Evolutionary conservation across 2,888 invertebrate genomes (phyloP).

Genomic region (Acrobasis suavella): DNA sequence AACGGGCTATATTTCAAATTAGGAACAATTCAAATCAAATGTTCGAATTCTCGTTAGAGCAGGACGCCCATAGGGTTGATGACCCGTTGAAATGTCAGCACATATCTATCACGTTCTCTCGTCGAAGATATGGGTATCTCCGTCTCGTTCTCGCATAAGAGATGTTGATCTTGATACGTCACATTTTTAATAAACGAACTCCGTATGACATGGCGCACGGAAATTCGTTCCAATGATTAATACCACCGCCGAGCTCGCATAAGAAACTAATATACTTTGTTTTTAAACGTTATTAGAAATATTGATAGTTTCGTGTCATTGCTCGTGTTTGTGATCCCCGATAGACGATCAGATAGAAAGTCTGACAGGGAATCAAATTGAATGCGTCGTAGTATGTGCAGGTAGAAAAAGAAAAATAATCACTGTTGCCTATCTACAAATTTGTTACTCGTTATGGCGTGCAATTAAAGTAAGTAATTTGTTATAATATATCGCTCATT

Average conservation of each 20-base stretch:
- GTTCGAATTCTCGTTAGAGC: constrained; percentile 81
- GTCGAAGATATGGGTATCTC: constrained; percentile 45
- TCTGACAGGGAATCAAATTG: constrained; percentile 68
- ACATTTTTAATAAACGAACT: constrained; percentile 82
- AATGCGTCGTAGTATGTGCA: constrained; percentile 63
- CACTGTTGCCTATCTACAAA: constrained; percentile 44
- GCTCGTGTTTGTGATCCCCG: constrained; percentile 75
- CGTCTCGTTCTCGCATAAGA: constrained; percentile 70
- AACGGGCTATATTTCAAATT: constrained; percentile 76
- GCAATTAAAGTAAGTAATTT: constrained; percentile 15
- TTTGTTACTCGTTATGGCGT: constrained; percentile 17
- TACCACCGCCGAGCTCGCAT: constrained; percentile 71
- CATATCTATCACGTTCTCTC: constrained; percentile 65
- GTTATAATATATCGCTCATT: constrained; percentile 25
- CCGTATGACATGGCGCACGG: constrained; percentile 79
- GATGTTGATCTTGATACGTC: constrained; percentile 83
- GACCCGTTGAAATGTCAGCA: constrained; percentile 81
- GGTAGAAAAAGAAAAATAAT: constrained; percentile 58
- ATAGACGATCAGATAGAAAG: constrained; percentile 79
- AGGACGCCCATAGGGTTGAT: constrained; percentile 80
- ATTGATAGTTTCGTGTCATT: constrained; percentile 82
- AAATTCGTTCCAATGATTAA: constrained; percentile 82
- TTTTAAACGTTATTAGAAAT: constrained; percentile 81
- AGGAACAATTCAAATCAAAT: constrained; percentile 82
- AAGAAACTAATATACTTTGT: constrained; percentile 78